A percentile compares a stretch with the other conserved stretches of the same genome.
These are phyloP conservation scores for Thamnaconus septentrionalis DNA, from an alignment of 2,113 vertebrate genomes.

Conservation along the genomic window DNA sequence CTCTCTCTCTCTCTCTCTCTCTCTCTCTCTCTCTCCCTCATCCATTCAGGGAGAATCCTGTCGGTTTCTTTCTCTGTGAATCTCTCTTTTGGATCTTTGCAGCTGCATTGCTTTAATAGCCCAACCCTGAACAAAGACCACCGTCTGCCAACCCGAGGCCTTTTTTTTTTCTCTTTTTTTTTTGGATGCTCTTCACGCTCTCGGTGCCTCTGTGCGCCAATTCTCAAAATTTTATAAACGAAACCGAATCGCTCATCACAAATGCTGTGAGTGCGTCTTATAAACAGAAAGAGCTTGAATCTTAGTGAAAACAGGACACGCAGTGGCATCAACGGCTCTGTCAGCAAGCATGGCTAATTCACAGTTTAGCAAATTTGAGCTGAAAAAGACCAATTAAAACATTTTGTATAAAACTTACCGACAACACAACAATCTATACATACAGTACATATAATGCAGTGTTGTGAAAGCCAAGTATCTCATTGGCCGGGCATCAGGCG, in stretches of 20 bases:
- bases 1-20: too few species aligned
- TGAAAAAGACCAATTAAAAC: neutral
- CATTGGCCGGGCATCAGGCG: constrained; percentile 4
- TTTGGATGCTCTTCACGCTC: neutral
- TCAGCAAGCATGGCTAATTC: too few species aligned
- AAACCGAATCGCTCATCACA: too few species aligned
- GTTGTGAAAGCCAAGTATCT: constrained; percentile 13
- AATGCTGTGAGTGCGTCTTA: too few species aligned
- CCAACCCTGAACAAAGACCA: constrained; percentile 43
- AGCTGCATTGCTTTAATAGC: constrained; percentile 34
- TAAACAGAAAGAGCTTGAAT: too few species aligned
- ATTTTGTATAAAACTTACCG: neutral
- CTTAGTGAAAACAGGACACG: too few species aligned
- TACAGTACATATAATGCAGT: neutral
- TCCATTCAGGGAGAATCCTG: too few species aligned
- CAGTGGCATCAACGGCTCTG: too few species aligned
- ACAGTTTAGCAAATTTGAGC: neutral
- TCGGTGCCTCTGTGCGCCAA: neutral
- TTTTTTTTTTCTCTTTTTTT: neutral
- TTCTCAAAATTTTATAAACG: too few species aligned
- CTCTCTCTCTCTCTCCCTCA: too few species aligned
- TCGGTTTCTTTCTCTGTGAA: constrained; percentile 19
- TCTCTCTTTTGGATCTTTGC: constrained; percentile 33
- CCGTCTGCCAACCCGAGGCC: constrained; percentile 26
- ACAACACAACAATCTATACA: too few species aligned